These are phyloP conservation scores for Euura lappo DNA, from an alignment of 1,140 invertebrate species.

Conservation along the genomic window DNA sequence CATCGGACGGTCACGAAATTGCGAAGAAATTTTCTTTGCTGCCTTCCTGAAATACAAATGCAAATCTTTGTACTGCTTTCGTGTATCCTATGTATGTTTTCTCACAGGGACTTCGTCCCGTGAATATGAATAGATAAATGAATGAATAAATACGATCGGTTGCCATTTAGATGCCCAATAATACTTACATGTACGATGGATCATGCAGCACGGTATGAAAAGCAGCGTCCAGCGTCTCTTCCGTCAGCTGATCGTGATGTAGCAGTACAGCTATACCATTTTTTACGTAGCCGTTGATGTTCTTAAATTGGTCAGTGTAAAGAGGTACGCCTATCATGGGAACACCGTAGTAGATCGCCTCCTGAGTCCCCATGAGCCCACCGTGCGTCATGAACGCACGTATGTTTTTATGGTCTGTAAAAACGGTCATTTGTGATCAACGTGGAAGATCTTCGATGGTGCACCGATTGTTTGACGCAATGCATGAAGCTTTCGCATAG, in stretches of 20 bases:
- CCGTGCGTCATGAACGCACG: slow-evolving; percentile 70
- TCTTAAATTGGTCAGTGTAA: slow-evolving; percentile 64
- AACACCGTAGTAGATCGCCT: no score
- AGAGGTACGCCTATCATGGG: slow-evolving; percentile 37
- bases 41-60: slow-evolving; percentile 12
- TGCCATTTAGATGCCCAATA: no score
- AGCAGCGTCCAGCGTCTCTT: slow-evolving; percentile 54
- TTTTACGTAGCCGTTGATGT: slow-evolving; percentile 42
- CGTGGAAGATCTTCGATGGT: slow-evolving; percentile 28
- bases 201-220: slow-evolving; percentile 31
- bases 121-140: no score
- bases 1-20: slow-evolving; percentile 65
- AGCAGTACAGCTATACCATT: slow-evolving; percentile 35
- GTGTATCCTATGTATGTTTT: no score
- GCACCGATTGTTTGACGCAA: no score
- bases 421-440: slow-evolving; percentile 24
- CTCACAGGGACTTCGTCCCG: no score
- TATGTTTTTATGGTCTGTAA: no score
- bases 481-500: no score
- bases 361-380: slow-evolving; percentile 58
- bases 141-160: no score
- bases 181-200: no score
- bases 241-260: slow-evolving; percentile 44
- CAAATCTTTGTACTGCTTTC: no score
- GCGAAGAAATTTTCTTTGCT: slow-evolving; percentile 43